Base-by-base conservation (phyloP, 2,113 vertebrate genomes). In the Vicugna pacos region DNA sequence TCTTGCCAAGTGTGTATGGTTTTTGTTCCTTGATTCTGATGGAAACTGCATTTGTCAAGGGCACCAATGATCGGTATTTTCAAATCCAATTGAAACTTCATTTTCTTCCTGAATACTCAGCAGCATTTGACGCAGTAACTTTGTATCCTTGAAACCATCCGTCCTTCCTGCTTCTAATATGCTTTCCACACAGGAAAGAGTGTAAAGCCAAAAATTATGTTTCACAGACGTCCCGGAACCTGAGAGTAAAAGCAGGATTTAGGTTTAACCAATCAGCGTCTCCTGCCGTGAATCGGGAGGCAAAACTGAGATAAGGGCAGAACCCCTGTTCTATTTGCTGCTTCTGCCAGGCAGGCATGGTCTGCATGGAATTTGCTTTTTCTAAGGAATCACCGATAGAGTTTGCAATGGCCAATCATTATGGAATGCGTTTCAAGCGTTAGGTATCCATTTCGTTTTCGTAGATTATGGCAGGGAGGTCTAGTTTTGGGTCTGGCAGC, bases 1-100 rank as follows among this genome's bases (percentile, higher is more conserved):
- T 42, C 32, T 60, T 35, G 58, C 4, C 30, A 69, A 58, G 5
- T 64, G 6, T 77, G 11, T 80, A 48, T 14, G n/a, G 10, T 64
- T 76, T 86, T 69, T 72, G 9, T 91, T 14, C 15, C 9, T 56
- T 32, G n/a, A 94, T 81, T 96, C 46, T 90, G 58, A 94, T 28
- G 80, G 46, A 94, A 83, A 60, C 12, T 81, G n/a, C 30, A 69
- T 75, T 83, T 67, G 5, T 72, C 38, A 95, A 72, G 38, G 20
- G 5, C 48, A 87, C 2, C 46, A n/a, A 42, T 87, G n/a, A 62
- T 38, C 5, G 72, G 4, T 90, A 87, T 79, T 91, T 95, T 67
- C 24, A 60, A 76, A 67, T 89, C 15, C 32, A 79, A 69, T 17
- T 60, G 46, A 17, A 83, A 54, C 4, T 13, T 60, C 22, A 73